These are phyloP conservation scores for Prunella strophiata DNA, from an alignment of 2,797 vertebrate species.

Conservation along the genomic window DNA sequence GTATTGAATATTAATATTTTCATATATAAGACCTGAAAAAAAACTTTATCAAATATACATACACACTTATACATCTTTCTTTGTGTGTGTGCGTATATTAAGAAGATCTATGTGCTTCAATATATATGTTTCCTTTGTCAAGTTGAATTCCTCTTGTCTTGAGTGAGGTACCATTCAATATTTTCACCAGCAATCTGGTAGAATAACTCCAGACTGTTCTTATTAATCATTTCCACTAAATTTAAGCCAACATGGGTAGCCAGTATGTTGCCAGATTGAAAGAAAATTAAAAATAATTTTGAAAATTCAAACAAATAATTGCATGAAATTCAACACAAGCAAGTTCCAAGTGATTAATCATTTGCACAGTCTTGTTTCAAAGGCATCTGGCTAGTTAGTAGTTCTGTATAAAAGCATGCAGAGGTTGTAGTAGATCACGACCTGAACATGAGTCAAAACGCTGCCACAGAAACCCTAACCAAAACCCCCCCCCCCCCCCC, in stretches of 20 bases:
- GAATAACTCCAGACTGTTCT: neutral
- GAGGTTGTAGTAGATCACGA: neutral
- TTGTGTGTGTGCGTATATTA: neutral
- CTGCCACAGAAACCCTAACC: neutral
- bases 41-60: neutral
- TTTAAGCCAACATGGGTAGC: neutral
- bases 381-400: neutral
- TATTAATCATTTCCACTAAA: neutral
- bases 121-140: neutral
- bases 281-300: neutral
- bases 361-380: neutral
- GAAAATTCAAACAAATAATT: neutral
- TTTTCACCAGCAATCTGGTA: neutral
- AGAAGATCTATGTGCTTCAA: neutral
- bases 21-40: neutral
- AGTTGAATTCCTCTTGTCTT: neutral
- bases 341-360: neutral
- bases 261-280: neutral
- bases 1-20: neutral
- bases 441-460: neutral
- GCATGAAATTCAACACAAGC: neutral
- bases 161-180: neutral
- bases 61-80: neutral
- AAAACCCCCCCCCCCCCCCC: neutral
- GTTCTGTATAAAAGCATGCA: neutral